Evolutionary conservation across 2,113 vertebrate genomes (phyloP).

Genomic region (Ammodytes dubius): DNA sequence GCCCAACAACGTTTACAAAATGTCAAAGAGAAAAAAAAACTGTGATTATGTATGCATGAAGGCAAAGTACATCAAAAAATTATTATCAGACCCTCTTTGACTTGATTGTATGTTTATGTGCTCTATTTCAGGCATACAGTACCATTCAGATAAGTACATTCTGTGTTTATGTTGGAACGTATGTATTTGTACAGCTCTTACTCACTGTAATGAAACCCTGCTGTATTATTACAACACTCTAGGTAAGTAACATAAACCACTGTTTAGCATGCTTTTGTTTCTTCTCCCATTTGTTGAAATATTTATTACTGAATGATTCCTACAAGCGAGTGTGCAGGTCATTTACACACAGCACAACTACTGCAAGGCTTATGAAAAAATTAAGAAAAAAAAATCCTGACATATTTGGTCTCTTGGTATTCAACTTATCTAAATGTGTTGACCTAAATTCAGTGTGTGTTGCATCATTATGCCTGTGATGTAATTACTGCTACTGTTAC

Average conservation of each 20-base stretch:
- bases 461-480: constrained; percentile 33
- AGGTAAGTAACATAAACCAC: not conserved
- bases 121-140: not conserved
- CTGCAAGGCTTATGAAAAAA: not conserved
- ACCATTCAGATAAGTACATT: not conserved
- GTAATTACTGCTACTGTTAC: constrained; percentile 41
- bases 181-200: not conserved
- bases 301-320: not conserved
- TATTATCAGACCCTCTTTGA: not conserved
- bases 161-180: not conserved
- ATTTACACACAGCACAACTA: not conserved
- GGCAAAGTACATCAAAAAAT: not conserved
- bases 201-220: not conserved
- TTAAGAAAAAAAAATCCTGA: not conserved
- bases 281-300: not conserved
- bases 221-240: not conserved
- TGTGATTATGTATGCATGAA: not conserved
- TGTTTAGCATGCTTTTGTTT: not conserved
- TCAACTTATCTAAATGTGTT: constrained; percentile 26
- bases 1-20: constrained; percentile 8
- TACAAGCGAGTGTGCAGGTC: not conserved
- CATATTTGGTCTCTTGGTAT: constrained; percentile 16
- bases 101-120: not conserved
- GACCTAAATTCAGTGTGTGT: constrained; percentile 45
- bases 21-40: not conserved